phyloP scores from a whole-genome alignment of 2,888 invertebrate species.

The Caenorhabditis imperialis region DNA sequence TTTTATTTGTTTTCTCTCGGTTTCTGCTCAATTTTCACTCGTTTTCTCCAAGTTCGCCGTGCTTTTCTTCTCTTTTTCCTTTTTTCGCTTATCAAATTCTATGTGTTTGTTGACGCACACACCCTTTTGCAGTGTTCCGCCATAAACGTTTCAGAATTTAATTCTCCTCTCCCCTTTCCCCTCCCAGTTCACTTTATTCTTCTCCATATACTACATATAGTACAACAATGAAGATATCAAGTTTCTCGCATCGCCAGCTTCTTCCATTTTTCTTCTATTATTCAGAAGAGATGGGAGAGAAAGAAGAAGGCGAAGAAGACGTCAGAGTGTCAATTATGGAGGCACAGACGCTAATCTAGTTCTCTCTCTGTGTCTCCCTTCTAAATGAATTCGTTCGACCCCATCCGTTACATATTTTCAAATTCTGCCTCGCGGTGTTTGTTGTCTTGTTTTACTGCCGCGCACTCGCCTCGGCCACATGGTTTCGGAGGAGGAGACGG shows the following conservation, averaged over 20 bases:
- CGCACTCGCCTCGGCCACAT: slow-evolving; percentile 11
- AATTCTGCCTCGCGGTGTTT: slow-evolving; percentile 37
- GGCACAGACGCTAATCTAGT: slow-evolving; percentile 17
- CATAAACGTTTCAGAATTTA: no score
- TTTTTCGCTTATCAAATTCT: neutral
- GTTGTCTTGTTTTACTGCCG: slow-evolving; percentile 45
- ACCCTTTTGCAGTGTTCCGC: no score
- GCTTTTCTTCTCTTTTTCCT: no score
- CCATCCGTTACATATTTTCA: slow-evolving; percentile 31
- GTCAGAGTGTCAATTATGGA: slow-evolving; percentile 47
- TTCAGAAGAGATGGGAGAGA: no score
- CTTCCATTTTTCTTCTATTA: no score
- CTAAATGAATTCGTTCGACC: slow-evolving; percentile 7
- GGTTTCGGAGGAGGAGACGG: slow-evolving; percentile 11
- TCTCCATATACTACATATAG: no score
- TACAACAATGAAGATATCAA: slow-evolving; percentile 44
- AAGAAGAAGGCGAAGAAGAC: slow-evolving; percentile 24
- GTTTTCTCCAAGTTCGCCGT: no score
- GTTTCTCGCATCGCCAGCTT: slow-evolving; percentile 36
- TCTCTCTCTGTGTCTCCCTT: slow-evolving; percentile 21
- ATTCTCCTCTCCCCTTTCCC: neutral
- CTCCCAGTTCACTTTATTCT: slow-evolving; percentile 5
- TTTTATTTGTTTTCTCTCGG: no score
- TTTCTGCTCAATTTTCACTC: no score
- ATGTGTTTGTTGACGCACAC: slow-evolving; percentile 7